phyloP scores from a whole-genome alignment of 2,797 vertebrate species.

The Sebastes nivosus region DNA sequence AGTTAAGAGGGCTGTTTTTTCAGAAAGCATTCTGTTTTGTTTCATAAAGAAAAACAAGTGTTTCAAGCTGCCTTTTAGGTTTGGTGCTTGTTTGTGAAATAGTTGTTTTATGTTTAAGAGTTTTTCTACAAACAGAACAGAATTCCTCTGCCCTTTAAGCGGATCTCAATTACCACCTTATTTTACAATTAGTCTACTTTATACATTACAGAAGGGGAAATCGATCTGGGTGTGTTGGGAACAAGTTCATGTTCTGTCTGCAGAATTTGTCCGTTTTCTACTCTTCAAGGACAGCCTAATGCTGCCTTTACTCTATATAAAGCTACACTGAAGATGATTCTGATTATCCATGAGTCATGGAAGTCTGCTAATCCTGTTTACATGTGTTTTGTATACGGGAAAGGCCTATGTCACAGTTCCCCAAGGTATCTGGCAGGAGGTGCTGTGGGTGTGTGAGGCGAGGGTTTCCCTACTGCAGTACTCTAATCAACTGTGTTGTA shows the following conservation, averaged over 20 bases:
- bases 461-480: neutral
- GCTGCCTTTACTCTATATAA: neutral
- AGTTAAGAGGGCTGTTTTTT: neutral
- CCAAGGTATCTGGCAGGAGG: neutral
- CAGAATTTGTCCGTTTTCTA: neutral
- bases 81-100: neutral
- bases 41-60: neutral
- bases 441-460: neutral
- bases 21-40: neutral
- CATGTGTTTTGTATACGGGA: conserved; percentile 2
- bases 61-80: conserved; percentile 7
- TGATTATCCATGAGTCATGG: conserved; percentile 6
- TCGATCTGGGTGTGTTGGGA: neutral
- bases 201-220: neutral
- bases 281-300: neutral
- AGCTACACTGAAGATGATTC: neutral
- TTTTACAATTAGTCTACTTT: neutral
- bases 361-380: conserved; percentile 13
- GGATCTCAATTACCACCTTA: neutral
- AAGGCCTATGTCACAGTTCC: neutral
- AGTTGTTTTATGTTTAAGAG: neutral
- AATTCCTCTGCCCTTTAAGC: neutral
- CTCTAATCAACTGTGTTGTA: neutral
- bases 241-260: conserved; percentile 4
- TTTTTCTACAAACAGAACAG: neutral